Conservation (phyloP, 2,797 vertebrate species). For the Sardinella longiceps region DNA sequence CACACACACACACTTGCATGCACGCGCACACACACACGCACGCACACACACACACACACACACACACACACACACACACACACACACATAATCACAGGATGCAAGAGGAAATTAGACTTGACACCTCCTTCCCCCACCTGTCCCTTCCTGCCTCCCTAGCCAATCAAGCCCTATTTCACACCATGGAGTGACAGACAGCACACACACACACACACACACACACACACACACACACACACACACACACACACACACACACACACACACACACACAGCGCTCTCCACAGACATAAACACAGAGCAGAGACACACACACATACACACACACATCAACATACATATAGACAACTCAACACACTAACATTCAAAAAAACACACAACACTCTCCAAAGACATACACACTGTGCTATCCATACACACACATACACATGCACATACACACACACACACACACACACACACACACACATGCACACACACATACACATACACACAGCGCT, state of each 20-base stretch:
- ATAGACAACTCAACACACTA: too few species aligned
- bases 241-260: slow-evolving; percentile 4
- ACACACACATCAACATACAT: too few species aligned
- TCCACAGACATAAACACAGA: too few species aligned
- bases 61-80: neutral
- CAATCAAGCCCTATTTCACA: slow-evolving; percentile 19
- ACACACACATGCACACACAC: neutral
- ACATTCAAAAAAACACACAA: too few species aligned
- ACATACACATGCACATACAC: too few species aligned
- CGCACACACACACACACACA: neutral
- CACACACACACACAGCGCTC: too few species aligned
- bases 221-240: neutral
- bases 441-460: neutral
- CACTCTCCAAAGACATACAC: too few species aligned
- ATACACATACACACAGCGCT: too few species aligned
- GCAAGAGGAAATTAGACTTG: neutral
- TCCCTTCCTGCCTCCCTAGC: neutral
- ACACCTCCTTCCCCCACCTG: neutral
- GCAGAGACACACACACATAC: too few species aligned
- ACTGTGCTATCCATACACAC: too few species aligned
- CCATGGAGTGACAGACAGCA: neutral
- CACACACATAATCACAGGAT: neutral
- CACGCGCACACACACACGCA: neutral
- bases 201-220: neutral
- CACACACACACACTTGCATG: neutral